These are phyloP conservation scores for Spermophilus dauricus DNA, from an alignment of 2,113 vertebrate genomes.

Conservation along the genomic window DNA sequence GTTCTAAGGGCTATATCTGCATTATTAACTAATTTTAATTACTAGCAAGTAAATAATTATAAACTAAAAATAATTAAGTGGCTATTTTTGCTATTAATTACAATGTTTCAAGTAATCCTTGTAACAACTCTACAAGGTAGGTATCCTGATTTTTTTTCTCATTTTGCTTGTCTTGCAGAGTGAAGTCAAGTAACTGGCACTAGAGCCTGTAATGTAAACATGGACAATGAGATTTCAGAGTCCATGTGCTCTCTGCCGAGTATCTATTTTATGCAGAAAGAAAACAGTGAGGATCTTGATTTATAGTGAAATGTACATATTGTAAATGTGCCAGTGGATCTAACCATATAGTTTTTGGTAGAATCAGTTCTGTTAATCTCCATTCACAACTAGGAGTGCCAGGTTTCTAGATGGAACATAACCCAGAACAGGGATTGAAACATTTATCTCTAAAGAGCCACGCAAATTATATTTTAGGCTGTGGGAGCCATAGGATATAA, in stretches of 20 bases:
- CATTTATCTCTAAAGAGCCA: background rate
- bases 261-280: background rate
- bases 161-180: conserved; percentile 1
- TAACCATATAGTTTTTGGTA: background rate
- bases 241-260: background rate
- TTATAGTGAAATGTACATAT: background rate
- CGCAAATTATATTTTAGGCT: background rate
- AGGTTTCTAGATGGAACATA: background rate
- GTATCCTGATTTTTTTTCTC: background rate
- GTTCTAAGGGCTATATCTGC: background rate
- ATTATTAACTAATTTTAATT: background rate
- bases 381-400: background rate
- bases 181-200: background rate
- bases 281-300: background rate
- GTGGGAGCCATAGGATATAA: background rate
- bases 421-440: background rate
- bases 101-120: background rate
- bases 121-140: background rate
- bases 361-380: background rate
- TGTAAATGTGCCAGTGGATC: too few species aligned
- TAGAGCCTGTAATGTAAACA: background rate
- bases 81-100: background rate
- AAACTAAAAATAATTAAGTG: background rate
- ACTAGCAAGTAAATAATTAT: background rate
- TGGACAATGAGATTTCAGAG: background rate